A percentile compares a stretch with the other conserved stretches of the same genome.
phyloP scores from a whole-genome alignment of 2,888 invertebrate genomes.

The Idaea straminata region DNA sequence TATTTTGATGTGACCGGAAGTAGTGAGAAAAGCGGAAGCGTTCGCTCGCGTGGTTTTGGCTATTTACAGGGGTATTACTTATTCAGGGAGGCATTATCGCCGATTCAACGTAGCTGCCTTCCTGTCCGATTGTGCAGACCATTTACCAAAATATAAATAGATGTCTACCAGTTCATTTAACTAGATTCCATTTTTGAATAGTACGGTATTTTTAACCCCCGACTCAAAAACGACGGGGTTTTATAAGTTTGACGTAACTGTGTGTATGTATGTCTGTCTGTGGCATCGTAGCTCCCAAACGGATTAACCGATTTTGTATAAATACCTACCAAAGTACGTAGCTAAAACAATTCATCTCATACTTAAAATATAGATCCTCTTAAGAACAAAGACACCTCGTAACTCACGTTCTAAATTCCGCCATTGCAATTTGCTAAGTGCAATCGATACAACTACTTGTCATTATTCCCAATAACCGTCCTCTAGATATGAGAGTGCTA shows the following conservation, averaged over 20 bases:
- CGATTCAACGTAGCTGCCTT: slow-evolving; percentile 31
- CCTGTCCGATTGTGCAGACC: slow-evolving; percentile 25
- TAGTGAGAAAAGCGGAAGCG: slow-evolving; percentile 13
- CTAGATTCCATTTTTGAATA: slow-evolving; percentile 18
- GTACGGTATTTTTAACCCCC: slow-evolving; percentile 6
- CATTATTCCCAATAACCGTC: slow-evolving; percentile 23
- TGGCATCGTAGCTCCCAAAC: too few relatives aligned
- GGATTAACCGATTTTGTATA: too few relatives aligned
- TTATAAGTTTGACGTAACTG: too few relatives aligned
- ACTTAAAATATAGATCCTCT: background rate
- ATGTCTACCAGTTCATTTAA: slow-evolving; percentile 11
- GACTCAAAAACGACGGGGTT: background rate
- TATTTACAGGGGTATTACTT: slow-evolving; percentile 49
- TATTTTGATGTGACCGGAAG: slow-evolving; percentile 19
- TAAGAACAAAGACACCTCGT: slow-evolving; percentile 1
- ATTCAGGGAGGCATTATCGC: slow-evolving; percentile 56
- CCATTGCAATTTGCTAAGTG: slow-evolving; percentile 13
- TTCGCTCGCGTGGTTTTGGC: slow-evolving; percentile 20
- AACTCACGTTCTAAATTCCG: slow-evolving; percentile 1
- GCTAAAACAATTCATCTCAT: background rate
- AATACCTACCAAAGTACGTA: background rate
- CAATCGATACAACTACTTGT: slow-evolving; percentile 15
- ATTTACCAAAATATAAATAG: slow-evolving; percentile 7
- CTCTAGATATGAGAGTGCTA: slow-evolving; percentile 18
- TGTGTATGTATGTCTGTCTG: too few relatives aligned